Conservation (phyloP, 2,113 vertebrate species). For the Polypterus bichir region DNA sequence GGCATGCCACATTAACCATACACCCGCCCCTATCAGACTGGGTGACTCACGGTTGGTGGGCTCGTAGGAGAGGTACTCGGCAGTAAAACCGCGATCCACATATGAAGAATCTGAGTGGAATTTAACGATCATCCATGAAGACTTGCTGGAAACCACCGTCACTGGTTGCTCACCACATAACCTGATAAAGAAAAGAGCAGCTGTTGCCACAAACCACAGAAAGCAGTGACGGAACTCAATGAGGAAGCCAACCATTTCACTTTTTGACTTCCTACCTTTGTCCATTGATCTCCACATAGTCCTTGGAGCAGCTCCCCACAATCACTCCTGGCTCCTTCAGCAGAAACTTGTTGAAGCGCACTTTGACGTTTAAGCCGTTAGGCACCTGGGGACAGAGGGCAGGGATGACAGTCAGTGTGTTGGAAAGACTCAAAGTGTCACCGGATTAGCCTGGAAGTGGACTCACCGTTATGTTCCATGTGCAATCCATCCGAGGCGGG, state of each 20-base stretch:
- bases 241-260: background rate
- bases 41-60: slow-evolving; percentile 60
- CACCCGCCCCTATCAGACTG: background rate
- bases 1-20: background rate
- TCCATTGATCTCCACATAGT: slow-evolving; percentile 64
- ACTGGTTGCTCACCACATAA: slow-evolving; percentile 52
- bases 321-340: slow-evolving; percentile 40
- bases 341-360: slow-evolving; percentile 67
- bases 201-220: background rate
- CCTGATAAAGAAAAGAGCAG: slow-evolving; percentile 35
- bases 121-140: slow-evolving; percentile 47
- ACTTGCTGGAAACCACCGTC: slow-evolving; percentile 45
- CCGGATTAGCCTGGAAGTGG: too few relatives aligned
- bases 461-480: slow-evolving; percentile 74
- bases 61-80: slow-evolving; percentile 57
- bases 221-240: background rate
- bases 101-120: slow-evolving; percentile 67
- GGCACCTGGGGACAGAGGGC: slow-evolving; percentile 55
- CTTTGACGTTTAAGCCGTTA: slow-evolving; percentile 48
- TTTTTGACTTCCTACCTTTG: slow-evolving; percentile 43
- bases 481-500: slow-evolving; percentile 53
- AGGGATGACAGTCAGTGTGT: too few relatives aligned
- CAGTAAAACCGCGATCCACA: slow-evolving; percentile 71
- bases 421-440: too few relatives aligned
- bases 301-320: slow-evolving; percentile 49